Percentiles rank a stretch among this genome's conserved stretches.
phyloP scores from a whole-genome alignment of 1,140 invertebrate species.

The Brachionus rubens region DNA sequence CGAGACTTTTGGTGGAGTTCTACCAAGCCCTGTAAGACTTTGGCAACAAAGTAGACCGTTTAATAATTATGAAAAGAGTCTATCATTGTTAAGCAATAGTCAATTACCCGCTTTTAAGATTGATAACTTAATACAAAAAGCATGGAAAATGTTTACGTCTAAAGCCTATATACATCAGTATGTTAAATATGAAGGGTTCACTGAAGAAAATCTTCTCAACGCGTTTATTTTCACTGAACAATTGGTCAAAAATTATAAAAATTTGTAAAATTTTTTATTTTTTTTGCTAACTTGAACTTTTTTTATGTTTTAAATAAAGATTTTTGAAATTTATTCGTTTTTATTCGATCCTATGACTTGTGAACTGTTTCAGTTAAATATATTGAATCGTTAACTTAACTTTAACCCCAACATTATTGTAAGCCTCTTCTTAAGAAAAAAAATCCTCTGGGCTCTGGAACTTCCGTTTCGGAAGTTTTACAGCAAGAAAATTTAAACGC shows the following conservation, averaged over 20 bases:
- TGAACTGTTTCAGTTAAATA: no score
- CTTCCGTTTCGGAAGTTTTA: no score
- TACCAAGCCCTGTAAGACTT: conserved; percentile 48
- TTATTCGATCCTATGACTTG: no score
- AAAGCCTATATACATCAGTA: conserved; percentile 61
- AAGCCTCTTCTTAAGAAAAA: no score
- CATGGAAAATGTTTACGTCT: conserved; percentile 60
- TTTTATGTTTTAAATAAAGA: no score
- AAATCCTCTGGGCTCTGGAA: no score
- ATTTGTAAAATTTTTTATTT: conserved; percentile 47
- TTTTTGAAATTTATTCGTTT: no score
- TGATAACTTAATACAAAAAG: conserved; percentile 54
- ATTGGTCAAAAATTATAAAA: conserved; percentile 56
- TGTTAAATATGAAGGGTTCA: conserved; percentile 53
- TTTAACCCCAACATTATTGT: no score
- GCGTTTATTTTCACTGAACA: conserved; percentile 58
- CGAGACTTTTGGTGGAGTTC: conserved; percentile 40
- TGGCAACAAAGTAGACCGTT: conserved; percentile 52
- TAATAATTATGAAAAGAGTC: conserved; percentile 56
- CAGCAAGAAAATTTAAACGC: no score
- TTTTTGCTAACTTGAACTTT: not conserved
- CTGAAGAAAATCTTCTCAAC: conserved; percentile 58
- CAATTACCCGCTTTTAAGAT: conserved; percentile 50
- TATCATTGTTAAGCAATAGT: conserved; percentile 56
- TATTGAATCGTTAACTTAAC: no score